These are phyloP conservation scores for Anableps anableps DNA, from an alignment of 2,797 vertebrate genomes.

Conservation along the genomic window DNA sequence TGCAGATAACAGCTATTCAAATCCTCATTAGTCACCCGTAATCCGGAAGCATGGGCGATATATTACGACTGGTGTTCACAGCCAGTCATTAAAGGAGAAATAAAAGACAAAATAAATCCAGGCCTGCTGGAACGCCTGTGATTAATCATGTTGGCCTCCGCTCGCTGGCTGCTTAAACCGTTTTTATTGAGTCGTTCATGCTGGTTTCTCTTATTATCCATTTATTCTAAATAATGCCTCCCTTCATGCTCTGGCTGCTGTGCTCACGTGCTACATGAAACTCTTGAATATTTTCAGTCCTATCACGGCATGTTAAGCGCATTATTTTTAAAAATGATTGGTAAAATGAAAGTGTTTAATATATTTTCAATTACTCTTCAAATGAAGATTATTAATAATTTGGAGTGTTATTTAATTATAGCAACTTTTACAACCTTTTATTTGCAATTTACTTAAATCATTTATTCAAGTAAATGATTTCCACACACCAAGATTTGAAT, in stretches of 20 bases:
- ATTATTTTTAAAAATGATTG: background rate
- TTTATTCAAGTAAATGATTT: background rate
- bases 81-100: constrained; percentile 81
- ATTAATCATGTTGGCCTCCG: constrained; percentile 79
- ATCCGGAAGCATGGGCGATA: constrained; percentile 78
- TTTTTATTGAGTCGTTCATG: constrained; percentile 82
- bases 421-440: background rate
- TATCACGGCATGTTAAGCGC: background rate
- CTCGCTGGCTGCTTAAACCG: constrained; percentile 78
- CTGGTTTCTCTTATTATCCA: constrained; percentile 78
- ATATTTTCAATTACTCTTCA: background rate
- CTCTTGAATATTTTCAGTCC: constrained; percentile 29
- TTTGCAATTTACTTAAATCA: background rate
- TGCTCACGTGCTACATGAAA: constrained; percentile 67
- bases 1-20: constrained; percentile 81
- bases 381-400: background rate
- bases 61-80: constrained; percentile 75
- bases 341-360: background rate
- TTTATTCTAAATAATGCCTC: constrained; percentile 79
- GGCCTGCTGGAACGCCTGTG: constrained; percentile 67
- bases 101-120: constrained; percentile 83
- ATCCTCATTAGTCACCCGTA: constrained; percentile 82
- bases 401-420: background rate
- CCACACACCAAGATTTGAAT: background rate
- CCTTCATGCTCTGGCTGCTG: constrained; percentile 74